Conservation (phyloP, 1,140 invertebrate genomes). For the Drosophila yakuba region DNA sequence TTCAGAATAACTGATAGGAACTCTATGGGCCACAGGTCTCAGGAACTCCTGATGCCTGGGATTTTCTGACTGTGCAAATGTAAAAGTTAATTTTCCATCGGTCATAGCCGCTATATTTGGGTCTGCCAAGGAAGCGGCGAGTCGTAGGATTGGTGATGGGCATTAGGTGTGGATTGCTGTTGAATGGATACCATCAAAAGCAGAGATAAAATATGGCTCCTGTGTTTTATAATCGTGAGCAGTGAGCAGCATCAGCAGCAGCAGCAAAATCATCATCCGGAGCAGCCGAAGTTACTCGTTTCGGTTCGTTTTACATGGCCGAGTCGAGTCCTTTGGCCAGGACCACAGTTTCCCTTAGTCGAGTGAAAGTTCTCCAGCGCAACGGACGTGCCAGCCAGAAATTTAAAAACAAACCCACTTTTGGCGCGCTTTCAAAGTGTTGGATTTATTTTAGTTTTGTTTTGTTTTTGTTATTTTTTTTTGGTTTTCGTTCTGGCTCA, state of each 20-base stretch:
- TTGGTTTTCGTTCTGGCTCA: neutral
- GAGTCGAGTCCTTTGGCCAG: slow-evolving; percentile 39
- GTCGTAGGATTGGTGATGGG: slow-evolving; percentile 14
- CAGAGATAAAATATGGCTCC: slow-evolving; percentile 28
- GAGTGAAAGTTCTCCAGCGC: slow-evolving; percentile 49
- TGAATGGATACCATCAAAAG: slow-evolving; percentile 26
- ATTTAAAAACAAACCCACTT: slow-evolving; percentile 5
- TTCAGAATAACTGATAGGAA: slow-evolving; percentile 12
- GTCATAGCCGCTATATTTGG: slow-evolving; percentile 9
- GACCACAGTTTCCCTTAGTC: slow-evolving; percentile 46
- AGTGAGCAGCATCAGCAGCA: neutral
- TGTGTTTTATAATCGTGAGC: slow-evolving; percentile 38
- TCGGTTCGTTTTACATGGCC: slow-evolving; percentile 35
- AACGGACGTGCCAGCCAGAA: slow-evolving; percentile 43
- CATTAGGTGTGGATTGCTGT: neutral
- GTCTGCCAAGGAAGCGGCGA: neutral
- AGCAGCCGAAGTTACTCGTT: slow-evolving; percentile 27
- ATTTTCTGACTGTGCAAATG: slow-evolving; percentile 7
- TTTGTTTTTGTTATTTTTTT: slow-evolving; percentile 4
- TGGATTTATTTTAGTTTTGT: slow-evolving; percentile 9
- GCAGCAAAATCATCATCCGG: slow-evolving; percentile 8
- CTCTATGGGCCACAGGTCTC: neutral
- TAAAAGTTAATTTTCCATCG: slow-evolving; percentile 13
- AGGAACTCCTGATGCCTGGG: neutral
- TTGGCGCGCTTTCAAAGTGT: slow-evolving; percentile 45